Percentiles rank a stretch among this genome's conserved stretches.
Conservation (phyloP, 1,140 invertebrate species). For the Mactra quadrangularis region DNA sequence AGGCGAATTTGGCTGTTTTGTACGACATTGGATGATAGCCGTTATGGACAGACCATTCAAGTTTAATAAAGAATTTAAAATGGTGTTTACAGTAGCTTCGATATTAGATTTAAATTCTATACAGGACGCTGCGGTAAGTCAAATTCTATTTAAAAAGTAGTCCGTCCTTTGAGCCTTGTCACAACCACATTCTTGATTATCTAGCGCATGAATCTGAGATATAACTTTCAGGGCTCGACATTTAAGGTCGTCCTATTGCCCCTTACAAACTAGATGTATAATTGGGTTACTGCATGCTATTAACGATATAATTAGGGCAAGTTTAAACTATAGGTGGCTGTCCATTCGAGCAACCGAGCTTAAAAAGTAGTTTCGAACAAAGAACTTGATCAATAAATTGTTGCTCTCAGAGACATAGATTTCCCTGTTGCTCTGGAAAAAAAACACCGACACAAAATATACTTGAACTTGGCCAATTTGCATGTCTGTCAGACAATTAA, state of each 20-base stretch:
- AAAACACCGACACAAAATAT: no score
- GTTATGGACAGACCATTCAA: conserved; percentile 34
- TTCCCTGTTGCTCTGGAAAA: no score
- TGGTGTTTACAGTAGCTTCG: conserved; percentile 21
- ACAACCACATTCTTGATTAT: background rate
- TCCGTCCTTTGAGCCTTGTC: background rate
- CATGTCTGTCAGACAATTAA: no score
- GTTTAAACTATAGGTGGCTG: no score
- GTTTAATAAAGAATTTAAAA: conserved; percentile 35
- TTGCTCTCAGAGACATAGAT: no score
- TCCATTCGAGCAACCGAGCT: no score
- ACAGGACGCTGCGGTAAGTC: conserved; percentile 13
- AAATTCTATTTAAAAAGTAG: background rate
- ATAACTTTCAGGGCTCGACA: background rate
- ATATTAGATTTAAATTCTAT: conserved; percentile 24
- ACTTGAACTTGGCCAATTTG: no score
- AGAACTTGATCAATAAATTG: no score
- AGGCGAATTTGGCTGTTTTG: background rate
- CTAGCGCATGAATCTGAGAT: background rate
- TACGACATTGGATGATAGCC: conserved; percentile 8
- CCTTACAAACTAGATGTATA: background rate
- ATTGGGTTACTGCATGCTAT: background rate
- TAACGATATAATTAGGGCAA: background rate
- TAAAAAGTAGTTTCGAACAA: no score
- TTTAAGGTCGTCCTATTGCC: no score